Evolutionary conservation across 2,888 invertebrate genomes (phyloP).

Genomic region (Coremacera marginata): DNA sequence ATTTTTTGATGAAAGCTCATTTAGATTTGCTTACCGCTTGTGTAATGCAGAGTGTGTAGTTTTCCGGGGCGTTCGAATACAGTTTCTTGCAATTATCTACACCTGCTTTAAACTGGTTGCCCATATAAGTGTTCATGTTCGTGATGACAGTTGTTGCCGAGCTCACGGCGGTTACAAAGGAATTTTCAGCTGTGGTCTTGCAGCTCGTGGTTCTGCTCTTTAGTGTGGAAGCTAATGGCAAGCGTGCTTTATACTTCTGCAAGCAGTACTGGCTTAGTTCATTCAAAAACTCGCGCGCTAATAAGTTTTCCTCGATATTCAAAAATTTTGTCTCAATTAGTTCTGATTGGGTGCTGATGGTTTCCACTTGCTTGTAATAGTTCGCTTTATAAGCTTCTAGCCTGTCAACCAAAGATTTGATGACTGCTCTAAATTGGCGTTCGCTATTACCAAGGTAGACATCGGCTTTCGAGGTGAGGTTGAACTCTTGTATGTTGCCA

Average conservation of each 20-base stretch:
- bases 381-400: constrained; percentile 25
- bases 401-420: constrained; percentile 35
- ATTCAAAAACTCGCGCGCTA: constrained; percentile 43
- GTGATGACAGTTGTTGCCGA: not conserved
- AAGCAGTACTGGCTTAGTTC: constrained; percentile 44
- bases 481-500: not conserved
- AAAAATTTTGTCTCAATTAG: constrained; percentile 33
- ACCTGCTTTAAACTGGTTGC: constrained; percentile 19
- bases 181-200: constrained; percentile 27
- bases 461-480: constrained; percentile 25
- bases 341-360: constrained; percentile 26
- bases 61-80: not conserved
- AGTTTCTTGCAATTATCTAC: constrained; percentile 36
- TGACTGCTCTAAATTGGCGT: constrained; percentile 41
- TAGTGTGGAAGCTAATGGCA: constrained; percentile 35
- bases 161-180: not conserved
- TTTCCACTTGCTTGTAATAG: constrained; percentile 28
- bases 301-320: constrained; percentile 39
- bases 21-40: constrained; percentile 41
- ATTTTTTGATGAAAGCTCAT: not conserved
- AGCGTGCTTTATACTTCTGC: constrained; percentile 41
- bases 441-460: constrained; percentile 44
- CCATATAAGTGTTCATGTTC: constrained; percentile 42
- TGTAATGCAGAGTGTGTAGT: constrained; percentile 44
- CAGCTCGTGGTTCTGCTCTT: constrained; percentile 39